phyloP scores from a whole-genome alignment of 2,113 vertebrate genomes.

The Mobula hypostoma region DNA sequence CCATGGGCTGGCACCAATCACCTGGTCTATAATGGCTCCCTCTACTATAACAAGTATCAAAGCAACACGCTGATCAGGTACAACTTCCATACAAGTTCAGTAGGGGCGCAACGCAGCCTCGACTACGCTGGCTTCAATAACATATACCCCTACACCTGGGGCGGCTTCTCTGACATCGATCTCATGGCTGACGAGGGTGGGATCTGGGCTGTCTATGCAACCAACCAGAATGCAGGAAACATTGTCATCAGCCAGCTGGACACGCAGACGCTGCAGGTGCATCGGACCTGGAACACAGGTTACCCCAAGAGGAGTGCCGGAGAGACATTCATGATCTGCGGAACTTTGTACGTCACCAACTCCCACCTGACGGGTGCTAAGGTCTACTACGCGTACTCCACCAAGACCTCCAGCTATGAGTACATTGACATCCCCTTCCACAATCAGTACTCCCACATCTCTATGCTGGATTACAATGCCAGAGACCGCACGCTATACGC shows the following conservation, averaged over 20 bases:
- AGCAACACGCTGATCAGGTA: slow-evolving; percentile 98
- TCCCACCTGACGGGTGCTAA: slow-evolving; percentile 94
- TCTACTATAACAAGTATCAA: slow-evolving; percentile 98
- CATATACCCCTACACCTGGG: slow-evolving; percentile 95
- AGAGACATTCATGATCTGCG: slow-evolving; percentile 98
- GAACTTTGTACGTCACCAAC: slow-evolving; percentile 92
- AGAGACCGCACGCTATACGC: slow-evolving; percentile 90
- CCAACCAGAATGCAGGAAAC: slow-evolving; percentile 96
- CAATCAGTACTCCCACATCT: slow-evolving; percentile 98
- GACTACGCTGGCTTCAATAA: slow-evolving; percentile 97
- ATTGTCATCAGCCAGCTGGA: slow-evolving; percentile 90
- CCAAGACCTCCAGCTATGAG: slow-evolving; percentile 89
- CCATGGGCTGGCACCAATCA: slow-evolving; percentile 98
- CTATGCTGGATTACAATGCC: slow-evolving; percentile 97
- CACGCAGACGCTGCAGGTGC: slow-evolving; percentile 80
- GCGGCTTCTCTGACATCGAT: slow-evolving; percentile 93
- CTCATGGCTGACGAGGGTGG: slow-evolving; percentile 96
- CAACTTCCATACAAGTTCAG: slow-evolving; percentile 81
- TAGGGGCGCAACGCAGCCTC: slow-evolving; percentile 81
- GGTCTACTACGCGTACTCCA: slow-evolving; percentile 94
- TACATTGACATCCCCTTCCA: slow-evolving; percentile 97
- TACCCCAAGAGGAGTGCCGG: slow-evolving; percentile 96
- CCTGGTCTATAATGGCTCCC: slow-evolving; percentile 90
- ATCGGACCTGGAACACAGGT: slow-evolving; percentile 88
- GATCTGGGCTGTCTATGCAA: slow-evolving; percentile 92